Percentiles rank a stretch among this genome's conserved stretches.
Evolutionary conservation across 2,797 vertebrate species (phyloP).

Genomic region (Chaetodon trifasciatus): DNA sequence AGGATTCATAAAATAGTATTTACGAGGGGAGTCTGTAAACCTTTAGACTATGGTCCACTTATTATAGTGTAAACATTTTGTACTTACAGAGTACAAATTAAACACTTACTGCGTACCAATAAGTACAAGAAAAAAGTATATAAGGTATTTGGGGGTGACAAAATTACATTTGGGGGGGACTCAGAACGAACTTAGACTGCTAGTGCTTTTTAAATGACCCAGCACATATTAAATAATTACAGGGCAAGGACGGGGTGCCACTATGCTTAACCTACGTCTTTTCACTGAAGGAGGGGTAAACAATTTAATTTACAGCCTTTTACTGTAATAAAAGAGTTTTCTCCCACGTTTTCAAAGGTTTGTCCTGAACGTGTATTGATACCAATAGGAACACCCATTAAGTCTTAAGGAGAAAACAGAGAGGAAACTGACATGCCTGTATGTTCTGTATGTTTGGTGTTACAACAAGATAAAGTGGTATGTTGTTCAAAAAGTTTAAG

Average conservation of each 20-base stretch:
- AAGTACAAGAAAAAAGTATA: neutral
- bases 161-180: neutral
- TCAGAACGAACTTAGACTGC: neutral
- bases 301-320: neutral
- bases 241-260: no score
- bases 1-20: slow-evolving; percentile 3
- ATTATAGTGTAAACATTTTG: neutral
- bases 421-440: no score
- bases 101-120: neutral
- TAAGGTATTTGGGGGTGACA: neutral
- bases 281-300: neutral
- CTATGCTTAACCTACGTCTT: neutral
- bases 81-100: neutral
- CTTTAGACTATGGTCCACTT: neutral
- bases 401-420: no score
- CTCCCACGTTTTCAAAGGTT: neutral
- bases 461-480: neutral
- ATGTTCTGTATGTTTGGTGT: neutral
- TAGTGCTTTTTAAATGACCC: neutral
- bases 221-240: neutral
- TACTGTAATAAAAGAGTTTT: neutral
- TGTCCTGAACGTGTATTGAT: neutral
- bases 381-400: neutral
- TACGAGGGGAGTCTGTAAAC: neutral
- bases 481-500: neutral